Conservation (phyloP, 2,113 vertebrate genomes). For the Nothocercus nigrocapillus region DNA sequence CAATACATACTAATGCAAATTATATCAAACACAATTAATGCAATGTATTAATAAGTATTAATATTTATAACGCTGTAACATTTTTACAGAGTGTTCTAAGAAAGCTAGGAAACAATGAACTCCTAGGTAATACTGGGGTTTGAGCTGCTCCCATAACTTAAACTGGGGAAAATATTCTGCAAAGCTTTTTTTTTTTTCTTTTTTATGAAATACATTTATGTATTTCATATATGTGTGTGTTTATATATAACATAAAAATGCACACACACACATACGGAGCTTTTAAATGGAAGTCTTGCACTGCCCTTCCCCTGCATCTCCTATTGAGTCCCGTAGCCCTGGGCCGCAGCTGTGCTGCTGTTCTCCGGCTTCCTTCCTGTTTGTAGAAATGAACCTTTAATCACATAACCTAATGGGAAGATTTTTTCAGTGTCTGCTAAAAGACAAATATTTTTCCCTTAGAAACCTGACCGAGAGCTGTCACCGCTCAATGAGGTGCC, state of each 20-base stretch:
- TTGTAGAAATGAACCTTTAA: not conserved
- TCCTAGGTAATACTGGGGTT: not conserved
- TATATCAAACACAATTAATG: not conserved
- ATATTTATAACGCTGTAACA: not conserved
- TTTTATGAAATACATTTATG: not conserved
- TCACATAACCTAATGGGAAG: not conserved
- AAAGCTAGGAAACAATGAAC: not conserved
- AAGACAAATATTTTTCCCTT: not conserved
- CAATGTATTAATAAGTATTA: not conserved
- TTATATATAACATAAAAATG: rapidly evolving
- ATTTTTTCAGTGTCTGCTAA: not conserved
- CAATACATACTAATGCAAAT: not conserved
- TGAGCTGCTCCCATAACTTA: not conserved
- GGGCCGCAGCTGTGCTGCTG: not conserved
- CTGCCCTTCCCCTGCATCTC: not conserved
- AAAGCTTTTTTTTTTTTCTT: rapidly evolving
- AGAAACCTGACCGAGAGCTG: not conserved
- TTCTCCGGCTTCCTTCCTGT: not conserved
- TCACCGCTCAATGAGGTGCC: not conserved
- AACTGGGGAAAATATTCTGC: not conserved
- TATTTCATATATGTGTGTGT: rapidly evolving
- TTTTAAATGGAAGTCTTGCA: not conserved
- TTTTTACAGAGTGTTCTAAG: not conserved
- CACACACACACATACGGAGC: not conserved
- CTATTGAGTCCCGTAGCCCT: not conserved